These are phyloP conservation scores for Tympanuchus pallidicinctus DNA, from an alignment of 2,113 vertebrate genomes.

Conservation along the genomic window DNA sequence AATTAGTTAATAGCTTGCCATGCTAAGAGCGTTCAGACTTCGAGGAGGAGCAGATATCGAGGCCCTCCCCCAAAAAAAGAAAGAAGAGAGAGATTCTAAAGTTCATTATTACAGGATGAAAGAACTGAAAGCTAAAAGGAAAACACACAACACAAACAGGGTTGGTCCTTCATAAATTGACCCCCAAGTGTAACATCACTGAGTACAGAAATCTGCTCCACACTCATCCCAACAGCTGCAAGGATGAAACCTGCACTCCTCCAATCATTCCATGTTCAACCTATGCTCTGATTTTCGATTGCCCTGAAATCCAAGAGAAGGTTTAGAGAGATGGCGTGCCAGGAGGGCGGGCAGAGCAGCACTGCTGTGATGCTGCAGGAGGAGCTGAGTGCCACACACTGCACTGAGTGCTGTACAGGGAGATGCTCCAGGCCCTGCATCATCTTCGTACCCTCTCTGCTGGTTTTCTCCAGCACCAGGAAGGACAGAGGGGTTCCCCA, in stretches of 20 bases:
- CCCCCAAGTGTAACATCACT: not conserved
- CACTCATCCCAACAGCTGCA: not conserved
- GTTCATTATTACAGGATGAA: not conserved
- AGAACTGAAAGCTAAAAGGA: not conserved
- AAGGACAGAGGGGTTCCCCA: not conserved
- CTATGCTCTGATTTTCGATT: not conserved
- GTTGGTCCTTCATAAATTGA: not conserved
- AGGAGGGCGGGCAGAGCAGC: rapidly evolving
- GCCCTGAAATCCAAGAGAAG: not conserved
- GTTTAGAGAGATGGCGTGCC: not conserved
- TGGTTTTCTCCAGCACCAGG: not conserved
- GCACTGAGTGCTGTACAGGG: rapidly evolving
- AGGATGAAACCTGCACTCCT: not conserved
- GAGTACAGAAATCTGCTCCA: not conserved
- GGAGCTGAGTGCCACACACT: rapidly evolving
- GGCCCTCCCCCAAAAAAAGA: not conserved
- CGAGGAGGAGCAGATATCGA: not conserved
- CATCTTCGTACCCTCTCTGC: too few relatives aligned
- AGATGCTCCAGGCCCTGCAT: too few relatives aligned
- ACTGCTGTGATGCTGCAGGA: rapidly evolving
- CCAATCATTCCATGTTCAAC: not conserved
- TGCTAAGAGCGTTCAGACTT: not conserved
- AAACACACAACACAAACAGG: not conserved
- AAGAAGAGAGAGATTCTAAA: not conserved
- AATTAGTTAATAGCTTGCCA: not conserved